These are phyloP conservation scores for Ligdia adustata DNA, from an alignment of 2,888 invertebrate genomes.

Conservation along the genomic window DNA sequence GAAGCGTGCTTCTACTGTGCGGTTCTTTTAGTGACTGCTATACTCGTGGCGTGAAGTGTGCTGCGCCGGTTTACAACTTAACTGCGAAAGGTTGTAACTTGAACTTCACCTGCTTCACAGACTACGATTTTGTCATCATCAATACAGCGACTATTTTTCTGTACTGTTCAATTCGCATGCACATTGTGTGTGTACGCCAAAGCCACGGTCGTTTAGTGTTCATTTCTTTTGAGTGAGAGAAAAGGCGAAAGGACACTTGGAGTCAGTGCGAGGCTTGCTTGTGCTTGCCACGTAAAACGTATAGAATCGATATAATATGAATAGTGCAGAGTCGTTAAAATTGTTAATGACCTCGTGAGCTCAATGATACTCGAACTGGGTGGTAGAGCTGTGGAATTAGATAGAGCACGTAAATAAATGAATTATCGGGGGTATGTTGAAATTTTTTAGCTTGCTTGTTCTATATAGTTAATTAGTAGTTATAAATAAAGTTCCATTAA, in stretches of 20 bases:
- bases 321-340: constrained; percentile 25
- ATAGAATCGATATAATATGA: constrained; percentile 9
- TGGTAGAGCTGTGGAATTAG: no score
- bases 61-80: constrained; percentile 51
- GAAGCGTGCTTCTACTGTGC: constrained; percentile 45
- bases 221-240: constrained; percentile 75
- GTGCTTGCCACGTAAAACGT: constrained; percentile 47
- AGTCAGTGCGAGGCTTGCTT: constrained; percentile 48
- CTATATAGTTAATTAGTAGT: no score
- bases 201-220: constrained; percentile 71
- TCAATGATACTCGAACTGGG: constrained; percentile 17
- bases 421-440: no score
- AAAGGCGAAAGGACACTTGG: constrained; percentile 76
- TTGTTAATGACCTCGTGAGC: constrained; percentile 26
- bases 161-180: constrained; percentile 50
- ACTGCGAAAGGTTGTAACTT: constrained; percentile 45
- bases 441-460: no score
- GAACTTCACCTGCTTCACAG: constrained; percentile 15
- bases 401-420: no score
- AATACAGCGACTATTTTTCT: constrained; percentile 30
- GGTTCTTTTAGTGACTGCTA: constrained; percentile 56
- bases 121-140: constrained; percentile 19
- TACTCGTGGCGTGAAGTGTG: constrained; percentile 56
- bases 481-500: no score
- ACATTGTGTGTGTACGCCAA: constrained; percentile 71